A percentile compares a stretch with the other conserved stretches of the same genome.
These are phyloP conservation scores for Fissipunctia ypsillon DNA, from an alignment of 2,888 invertebrate species.

Conservation along the genomic window DNA sequence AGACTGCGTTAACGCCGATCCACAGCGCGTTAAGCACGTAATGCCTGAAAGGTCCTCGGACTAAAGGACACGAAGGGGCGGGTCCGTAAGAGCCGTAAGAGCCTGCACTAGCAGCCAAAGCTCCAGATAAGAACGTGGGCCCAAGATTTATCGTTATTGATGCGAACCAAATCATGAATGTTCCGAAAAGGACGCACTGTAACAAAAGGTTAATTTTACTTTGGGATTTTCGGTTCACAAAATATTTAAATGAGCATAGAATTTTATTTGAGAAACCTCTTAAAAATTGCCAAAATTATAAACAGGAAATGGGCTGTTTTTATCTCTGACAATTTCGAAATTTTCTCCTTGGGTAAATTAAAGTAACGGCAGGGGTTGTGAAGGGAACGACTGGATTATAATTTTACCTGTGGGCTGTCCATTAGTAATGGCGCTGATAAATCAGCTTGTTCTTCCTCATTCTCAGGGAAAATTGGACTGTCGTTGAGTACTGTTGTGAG, in stretches of 20 bases:
- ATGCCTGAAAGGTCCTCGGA: slow-evolving; percentile 96
- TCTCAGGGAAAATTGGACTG: slow-evolving; percentile 96
- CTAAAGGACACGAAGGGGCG: slow-evolving; percentile 95
- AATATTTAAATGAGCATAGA: slow-evolving; percentile 32
- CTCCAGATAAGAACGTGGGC: slow-evolving; percentile 96
- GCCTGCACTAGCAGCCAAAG: slow-evolving; percentile 95
- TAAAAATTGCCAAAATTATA: slow-evolving; percentile 30
- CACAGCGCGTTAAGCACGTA: slow-evolving; percentile 97
- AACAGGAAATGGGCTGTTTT: slow-evolving; percentile 35
- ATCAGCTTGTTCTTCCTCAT: slow-evolving; percentile 93
- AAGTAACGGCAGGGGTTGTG: slow-evolving; percentile 25
- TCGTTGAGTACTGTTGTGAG: slow-evolving; percentile 96
- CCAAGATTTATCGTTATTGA: slow-evolving; percentile 97
- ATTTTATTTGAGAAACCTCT: slow-evolving; percentile 22
- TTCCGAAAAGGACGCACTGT: slow-evolving; percentile 97
- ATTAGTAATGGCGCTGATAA: slow-evolving; percentile 93
- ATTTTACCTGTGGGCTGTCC: slow-evolving; percentile 94
- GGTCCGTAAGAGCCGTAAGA: slow-evolving; percentile 92
- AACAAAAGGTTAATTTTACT: slow-evolving; percentile 72
- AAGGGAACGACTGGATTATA: slow-evolving; percentile 33
- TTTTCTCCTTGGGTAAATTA: slow-evolving; percentile 36
- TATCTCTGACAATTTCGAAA: slow-evolving; percentile 48
- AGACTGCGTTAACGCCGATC: slow-evolving; percentile 97
- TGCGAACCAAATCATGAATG: slow-evolving; percentile 98
- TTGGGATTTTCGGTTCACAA: neutral